Base-by-base conservation (phyloP, 1,140 invertebrate genomes). In the Drosophila parabipectinata region DNA sequence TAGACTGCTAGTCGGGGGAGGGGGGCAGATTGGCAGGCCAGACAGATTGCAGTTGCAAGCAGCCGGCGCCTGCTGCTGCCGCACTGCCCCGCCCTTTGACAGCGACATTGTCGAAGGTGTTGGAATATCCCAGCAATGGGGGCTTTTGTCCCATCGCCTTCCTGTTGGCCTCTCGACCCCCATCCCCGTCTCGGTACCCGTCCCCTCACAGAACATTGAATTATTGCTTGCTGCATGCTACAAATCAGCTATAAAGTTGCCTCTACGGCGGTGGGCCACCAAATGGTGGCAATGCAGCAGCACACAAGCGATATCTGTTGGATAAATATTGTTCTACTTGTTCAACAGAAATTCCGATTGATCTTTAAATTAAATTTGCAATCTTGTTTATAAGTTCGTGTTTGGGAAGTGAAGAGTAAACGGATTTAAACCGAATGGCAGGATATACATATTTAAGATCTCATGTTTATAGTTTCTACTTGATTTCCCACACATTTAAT, bases 191-290 rank as follows among this genome's bases (percentile, higher is more conserved):
- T 0, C 21, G 2, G 5, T 10, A 28, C 45, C 32, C 41, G 3
- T 39, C 52, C 72, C 45, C 69, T 72, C 72, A 77, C 69, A 69
- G 50, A 52, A 64, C 83, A 85, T 87, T 85, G 82, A 85, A 88
- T 82, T 85, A 85, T 85, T 85, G 82, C 82, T 64, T 78, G 75
- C 69, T 76, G 82, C 83, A 85, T 82, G 82, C 82, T 62, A 88
- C 82, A 85, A 85, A 85, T 85, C 82, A 85, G 73, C 64, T 51
- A 72, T 80, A 85, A 79, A 77, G 51, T 80, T 73, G 54, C 57
- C 34, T 37, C 30, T 44, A 2, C 62, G 62, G 62, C 55, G 50
- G 58, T 53, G 63, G 21, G 47, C 59, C 34, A 67, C 59, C 47
- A 67, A 67, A 67, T 64, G 72, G 48, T 77, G 64, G 55, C 77